A percentile compares a stretch with the other conserved stretches of the same genome.
phyloP scores from a whole-genome alignment of 2,888 invertebrate species.

The Orthosia gothica region DNA sequence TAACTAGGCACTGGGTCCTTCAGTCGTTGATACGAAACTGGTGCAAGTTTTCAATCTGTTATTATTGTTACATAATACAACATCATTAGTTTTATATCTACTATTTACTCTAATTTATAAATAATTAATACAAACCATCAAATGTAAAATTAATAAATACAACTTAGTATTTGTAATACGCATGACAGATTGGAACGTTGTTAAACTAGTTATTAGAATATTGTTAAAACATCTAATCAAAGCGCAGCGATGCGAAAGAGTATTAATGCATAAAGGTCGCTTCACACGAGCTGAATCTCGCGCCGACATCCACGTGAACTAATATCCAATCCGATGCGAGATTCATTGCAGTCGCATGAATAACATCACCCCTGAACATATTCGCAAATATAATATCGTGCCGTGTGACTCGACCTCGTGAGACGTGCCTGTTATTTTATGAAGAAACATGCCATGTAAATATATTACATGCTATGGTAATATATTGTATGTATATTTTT shows the following conservation, averaged over 20 bases:
- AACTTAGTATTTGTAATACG: neutral
- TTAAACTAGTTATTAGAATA: constrained; percentile 6
- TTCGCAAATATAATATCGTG: constrained; percentile 31
- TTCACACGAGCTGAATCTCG: neutral
- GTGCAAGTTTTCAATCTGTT: neutral
- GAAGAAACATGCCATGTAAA: constrained; percentile 2
- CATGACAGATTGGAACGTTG: neutral
- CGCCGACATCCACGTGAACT: constrained; percentile 15
- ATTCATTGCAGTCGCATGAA: constrained; percentile 45
- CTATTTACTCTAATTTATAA: too few relatives aligned
- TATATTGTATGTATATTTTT: neutral
- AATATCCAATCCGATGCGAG: constrained; percentile 12
- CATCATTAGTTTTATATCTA: too few relatives aligned
- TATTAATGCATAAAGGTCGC: neutral
- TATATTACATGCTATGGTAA: neutral
- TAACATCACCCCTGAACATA: constrained; percentile 19
- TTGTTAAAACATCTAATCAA: constrained; percentile 1
- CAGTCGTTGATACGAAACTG: neutral
- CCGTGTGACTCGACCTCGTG: constrained; percentile 18
- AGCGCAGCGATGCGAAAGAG: constrained; percentile 16
- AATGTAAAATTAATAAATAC: too few relatives aligned
- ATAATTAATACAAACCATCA: too few relatives aligned
- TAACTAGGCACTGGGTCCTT: neutral
- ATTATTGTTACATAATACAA: neutral
- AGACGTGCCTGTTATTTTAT: constrained; percentile 2